Evolutionary conservation across 1,140 invertebrate species (phyloP).

Genomic region (Orchesella cincta): DNA sequence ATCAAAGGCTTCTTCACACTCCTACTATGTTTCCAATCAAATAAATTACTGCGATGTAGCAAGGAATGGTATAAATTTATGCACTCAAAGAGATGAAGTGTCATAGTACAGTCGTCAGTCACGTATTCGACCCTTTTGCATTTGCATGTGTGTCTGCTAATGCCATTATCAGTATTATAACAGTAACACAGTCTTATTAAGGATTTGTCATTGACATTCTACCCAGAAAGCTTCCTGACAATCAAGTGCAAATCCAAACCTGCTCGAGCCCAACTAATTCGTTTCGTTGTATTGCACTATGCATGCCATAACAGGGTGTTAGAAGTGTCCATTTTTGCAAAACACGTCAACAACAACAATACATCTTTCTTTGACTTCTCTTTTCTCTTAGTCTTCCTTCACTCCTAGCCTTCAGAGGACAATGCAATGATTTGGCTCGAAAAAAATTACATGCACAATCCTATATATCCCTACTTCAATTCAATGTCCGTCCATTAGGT

Average conservation of each 20-base stretch:
- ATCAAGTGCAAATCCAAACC: background rate
- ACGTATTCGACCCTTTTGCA: no score
- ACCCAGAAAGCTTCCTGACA: background rate
- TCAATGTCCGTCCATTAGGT: conserved; percentile 8
- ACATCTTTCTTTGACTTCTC: conserved; percentile 2
- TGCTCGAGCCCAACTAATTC: background rate
- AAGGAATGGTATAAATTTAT: no score
- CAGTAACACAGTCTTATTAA: no score
- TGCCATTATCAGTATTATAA: no score
- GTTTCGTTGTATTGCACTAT: background rate
- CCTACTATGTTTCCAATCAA: no score
- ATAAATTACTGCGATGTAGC: no score
- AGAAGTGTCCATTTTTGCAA: conserved; percentile 17
- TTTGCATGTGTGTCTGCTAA: no score
- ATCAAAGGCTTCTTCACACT: no score
- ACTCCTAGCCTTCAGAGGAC: background rate
- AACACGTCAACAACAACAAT: conserved; percentile 25
- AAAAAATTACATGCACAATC: no score
- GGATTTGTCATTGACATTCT: background rate
- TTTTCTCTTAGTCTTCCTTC: background rate
- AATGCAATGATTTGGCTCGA: background rate
- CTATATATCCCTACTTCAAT: background rate
- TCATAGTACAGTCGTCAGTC: no score
- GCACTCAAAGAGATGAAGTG: no score
- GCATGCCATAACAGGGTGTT: conserved; percentile 10